phyloP scores from a whole-genome alignment of 2,797 vertebrate species.

The Macropus fuliginosus region DNA sequence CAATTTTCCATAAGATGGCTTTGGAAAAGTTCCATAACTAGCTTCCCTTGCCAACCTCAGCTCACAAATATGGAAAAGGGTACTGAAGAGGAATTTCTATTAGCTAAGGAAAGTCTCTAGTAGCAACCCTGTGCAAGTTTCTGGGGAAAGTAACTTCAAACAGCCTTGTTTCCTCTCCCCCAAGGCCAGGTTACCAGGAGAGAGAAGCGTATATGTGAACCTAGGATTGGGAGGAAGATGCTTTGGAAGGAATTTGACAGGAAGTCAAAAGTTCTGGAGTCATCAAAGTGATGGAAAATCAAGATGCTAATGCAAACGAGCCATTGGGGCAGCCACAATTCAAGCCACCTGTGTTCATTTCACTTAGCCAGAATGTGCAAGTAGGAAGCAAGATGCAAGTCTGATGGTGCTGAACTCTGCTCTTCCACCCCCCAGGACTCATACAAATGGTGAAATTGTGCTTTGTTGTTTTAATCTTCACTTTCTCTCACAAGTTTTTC shows the following conservation, averaged over 20 bases:
- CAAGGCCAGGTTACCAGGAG: background rate
- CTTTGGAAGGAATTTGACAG: background rate
- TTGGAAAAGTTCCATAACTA: background rate
- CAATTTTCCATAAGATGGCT: background rate
- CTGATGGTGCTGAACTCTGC: background rate
- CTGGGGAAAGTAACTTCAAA: background rate
- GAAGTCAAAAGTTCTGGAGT: background rate
- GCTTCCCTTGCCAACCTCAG: background rate
- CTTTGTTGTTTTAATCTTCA: background rate
- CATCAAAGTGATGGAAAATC: background rate
- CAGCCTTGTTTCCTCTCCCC: background rate
- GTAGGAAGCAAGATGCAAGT: background rate
- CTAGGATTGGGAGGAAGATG: background rate
- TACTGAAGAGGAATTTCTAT: background rate
- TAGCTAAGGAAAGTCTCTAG: background rate
- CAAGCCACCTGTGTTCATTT: background rate
- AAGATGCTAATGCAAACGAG: background rate
- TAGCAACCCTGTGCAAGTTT: background rate
- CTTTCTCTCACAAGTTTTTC: background rate
- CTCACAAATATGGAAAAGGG: background rate
- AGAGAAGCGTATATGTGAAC: background rate
- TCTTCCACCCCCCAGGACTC: background rate
- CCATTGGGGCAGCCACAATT: background rate
- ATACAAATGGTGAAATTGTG: background rate
- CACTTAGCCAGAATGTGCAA: background rate